Base-by-base conservation (phyloP, 2,888 invertebrate species). In the Thereva unica region DNA sequence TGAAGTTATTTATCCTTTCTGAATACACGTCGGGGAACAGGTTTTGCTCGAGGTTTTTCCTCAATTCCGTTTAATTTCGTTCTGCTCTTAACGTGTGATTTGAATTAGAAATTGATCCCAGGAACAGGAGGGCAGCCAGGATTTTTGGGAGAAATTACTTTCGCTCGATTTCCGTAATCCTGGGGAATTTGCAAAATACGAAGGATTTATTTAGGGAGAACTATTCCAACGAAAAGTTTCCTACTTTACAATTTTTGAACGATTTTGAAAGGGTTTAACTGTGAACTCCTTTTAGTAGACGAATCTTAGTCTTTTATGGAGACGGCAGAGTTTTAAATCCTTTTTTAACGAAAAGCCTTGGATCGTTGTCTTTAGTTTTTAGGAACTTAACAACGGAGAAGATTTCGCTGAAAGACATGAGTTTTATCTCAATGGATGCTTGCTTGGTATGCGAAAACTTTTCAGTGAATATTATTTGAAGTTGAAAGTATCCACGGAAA, bases 101-200 rank as follows among this genome's bases (percentile, higher is more conserved):
- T n/a, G 47, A 47, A 47, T 47, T 47, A 47, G 47, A 47, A 47
- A n/a, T 47, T n/a, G 47, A 47, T 47, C n/a, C 4, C 47, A 7
- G 5, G n/a, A 4, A 3, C 9, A 47, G 1, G 47, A 4, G 47
- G n/a, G 12, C n/a, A 5, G 47, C 5, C n/a, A 47, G 5, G 47
- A n/a, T 47, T 47, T 45, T 2, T 42, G 3, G 7, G 8, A 42
- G 4, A 47, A 5, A 23, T 23, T 23, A 23, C 23, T 23, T 23
- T 23, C 23, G 23, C 23, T 23, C 23, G 23, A 23, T 23, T 23
- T 23, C 23, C 23, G 23, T 23, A 23, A 23, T 23, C 23, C 23
- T 23, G 23, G 23, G 23, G 23, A 23, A 23, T 23, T 23, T 23
- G 23, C 23, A 23, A 23, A 23, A 23, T 23, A 23, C 23, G 23